phyloP scores from a whole-genome alignment of 1,140 invertebrate species.

The Phortica variegata region DNA sequence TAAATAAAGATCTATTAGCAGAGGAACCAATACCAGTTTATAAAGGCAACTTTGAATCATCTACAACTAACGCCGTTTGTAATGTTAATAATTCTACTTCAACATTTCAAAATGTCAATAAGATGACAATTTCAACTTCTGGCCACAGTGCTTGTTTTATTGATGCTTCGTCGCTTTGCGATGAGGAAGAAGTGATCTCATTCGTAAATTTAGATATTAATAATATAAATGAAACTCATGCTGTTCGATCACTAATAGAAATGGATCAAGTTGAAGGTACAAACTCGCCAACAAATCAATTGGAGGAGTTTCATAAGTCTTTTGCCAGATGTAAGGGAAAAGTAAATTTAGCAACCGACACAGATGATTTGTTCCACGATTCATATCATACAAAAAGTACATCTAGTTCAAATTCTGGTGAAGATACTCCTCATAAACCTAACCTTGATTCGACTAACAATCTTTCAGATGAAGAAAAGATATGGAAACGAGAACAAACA shows the following conservation, averaged over 20 bases:
- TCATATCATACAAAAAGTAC: slow-evolving; percentile 12
- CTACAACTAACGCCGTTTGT: no score
- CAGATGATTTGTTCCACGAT: no score
- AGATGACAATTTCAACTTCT: slow-evolving; percentile 26
- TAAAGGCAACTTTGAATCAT: no score
- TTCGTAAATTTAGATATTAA: slow-evolving; percentile 43
- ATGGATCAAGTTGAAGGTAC: no score
- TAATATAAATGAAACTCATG: not conserved
- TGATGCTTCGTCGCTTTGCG: slow-evolving; percentile 70
- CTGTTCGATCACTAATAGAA: slow-evolving; percentile 6
- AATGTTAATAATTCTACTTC: no score
- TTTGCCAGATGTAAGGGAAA: slow-evolving; percentile 46
- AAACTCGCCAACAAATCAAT: slow-evolving; percentile 28
- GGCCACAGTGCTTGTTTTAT: slow-evolving; percentile 65
- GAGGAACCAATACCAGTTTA: slow-evolving; percentile 13
- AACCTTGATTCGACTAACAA: slow-evolving; percentile 38
- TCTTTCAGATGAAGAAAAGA: slow-evolving; percentile 59
- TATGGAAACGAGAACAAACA: slow-evolving; percentile 35
- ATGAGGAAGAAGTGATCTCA: slow-evolving; percentile 62
- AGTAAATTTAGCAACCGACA: slow-evolving; percentile 5
- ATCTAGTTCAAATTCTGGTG: slow-evolving; percentile 22
- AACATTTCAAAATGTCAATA: no score
- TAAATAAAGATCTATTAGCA: not conserved
- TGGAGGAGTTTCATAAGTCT: slow-evolving; percentile 51
- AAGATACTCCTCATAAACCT: slow-evolving; percentile 18